Evolutionary conservation across 2,113 vertebrate species (phyloP).

Genomic region (Myiagra hebetior): DNA sequence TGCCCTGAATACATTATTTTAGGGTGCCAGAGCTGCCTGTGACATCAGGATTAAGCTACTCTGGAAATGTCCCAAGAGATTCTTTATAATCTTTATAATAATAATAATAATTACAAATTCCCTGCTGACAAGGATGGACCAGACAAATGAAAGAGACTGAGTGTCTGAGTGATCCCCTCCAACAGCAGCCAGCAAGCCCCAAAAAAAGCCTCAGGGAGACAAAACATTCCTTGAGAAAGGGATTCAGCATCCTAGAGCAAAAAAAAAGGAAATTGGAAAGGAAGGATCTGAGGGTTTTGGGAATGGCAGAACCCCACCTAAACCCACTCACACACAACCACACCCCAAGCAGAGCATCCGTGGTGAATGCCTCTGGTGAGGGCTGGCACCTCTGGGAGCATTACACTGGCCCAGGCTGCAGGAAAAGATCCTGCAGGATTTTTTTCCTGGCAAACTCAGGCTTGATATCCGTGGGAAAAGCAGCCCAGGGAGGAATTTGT

Average conservation of each 20-base stretch:
- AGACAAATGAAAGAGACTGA: not conserved
- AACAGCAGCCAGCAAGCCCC: not conserved
- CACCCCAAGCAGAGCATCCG: fast-evolving
- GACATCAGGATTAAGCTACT: not conserved
- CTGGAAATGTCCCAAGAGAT: fast-evolving
- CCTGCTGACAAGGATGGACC: not conserved
- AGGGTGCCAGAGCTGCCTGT: not conserved
- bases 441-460: not conserved
- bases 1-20: fast-evolving
- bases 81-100: not conserved
- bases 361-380: fast-evolving
- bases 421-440: not conserved
- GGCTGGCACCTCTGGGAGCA: not conserved
- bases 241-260: not conserved
- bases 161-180: not conserved
- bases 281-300: not conserved
- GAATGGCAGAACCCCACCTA: not conserved
- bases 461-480: fast-evolving
- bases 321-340: fast-evolving
- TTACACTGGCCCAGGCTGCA: not conserved
- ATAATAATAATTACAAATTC: not conserved
- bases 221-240: not conserved
- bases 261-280: not conserved
- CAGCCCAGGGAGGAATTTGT: not conserved
- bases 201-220: not conserved